phyloP scores from a whole-genome alignment of 2,888 invertebrate genomes.

The Drosophila antonietae region DNA sequence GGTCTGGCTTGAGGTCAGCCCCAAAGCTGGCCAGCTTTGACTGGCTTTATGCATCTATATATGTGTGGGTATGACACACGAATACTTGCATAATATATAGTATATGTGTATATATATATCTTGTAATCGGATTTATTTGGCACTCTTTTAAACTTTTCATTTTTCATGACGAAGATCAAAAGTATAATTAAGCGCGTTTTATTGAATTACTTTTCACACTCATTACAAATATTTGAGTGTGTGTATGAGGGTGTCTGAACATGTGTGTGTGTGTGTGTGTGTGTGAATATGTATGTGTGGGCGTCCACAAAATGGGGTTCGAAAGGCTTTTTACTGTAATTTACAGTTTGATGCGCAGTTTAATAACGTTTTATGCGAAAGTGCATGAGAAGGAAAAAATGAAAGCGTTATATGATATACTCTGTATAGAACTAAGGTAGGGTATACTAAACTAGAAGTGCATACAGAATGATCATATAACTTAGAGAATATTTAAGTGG shows the following conservation, averaged over 20 bases:
- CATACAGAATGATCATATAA: no score
- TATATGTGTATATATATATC: not conserved
- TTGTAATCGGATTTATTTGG: conserved; percentile 9
- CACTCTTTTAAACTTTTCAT: conserved; percentile 23
- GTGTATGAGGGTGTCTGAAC: not conserved
- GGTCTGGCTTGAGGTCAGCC: conserved; percentile 27
- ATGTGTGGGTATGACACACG: not conserved
- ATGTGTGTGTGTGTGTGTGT: not conserved
- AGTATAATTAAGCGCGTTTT: conserved; percentile 67
- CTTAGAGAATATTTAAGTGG: not conserved
- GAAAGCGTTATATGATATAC: conserved; percentile 10
- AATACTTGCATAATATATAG: conserved; percentile 4
- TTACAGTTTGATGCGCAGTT: conserved; percentile 36
- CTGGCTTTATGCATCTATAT: conserved; percentile 16
- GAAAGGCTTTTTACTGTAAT: conserved; percentile 34
- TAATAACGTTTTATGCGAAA: conserved; percentile 23
- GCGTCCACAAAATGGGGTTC: conserved; percentile 26
- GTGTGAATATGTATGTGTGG: not conserved
- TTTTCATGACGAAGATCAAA: conserved; percentile 63
- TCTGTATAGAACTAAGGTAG: not conserved
- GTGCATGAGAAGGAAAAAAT: conserved; percentile 6
- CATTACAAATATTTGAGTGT: conserved; percentile 15
- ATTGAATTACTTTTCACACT: conserved; percentile 64
- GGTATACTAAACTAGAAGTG: not conserved
- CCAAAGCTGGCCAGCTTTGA: conserved; percentile 14